Conservation (phyloP, 2,113 vertebrate species). For the Leucosticte australis region DNA sequence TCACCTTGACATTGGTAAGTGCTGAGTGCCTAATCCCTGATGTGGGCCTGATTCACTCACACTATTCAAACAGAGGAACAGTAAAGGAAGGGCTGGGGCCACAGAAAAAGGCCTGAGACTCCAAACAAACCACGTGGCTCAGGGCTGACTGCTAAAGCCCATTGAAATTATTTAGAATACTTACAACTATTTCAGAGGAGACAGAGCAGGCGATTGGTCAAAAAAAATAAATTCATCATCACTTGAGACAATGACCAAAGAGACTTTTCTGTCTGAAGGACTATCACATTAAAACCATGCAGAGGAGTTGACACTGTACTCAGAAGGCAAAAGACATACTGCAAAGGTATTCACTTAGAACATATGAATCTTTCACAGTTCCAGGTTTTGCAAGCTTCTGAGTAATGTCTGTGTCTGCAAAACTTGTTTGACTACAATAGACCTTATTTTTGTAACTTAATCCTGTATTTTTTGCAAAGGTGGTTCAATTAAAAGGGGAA, state of each 20-base stretch:
- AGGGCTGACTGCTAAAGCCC: not conserved
- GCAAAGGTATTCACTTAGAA: not conserved
- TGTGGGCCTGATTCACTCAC: not conserved
- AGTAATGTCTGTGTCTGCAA: not conserved
- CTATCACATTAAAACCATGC: not conserved
- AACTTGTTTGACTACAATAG: slow-evolving; percentile 18
- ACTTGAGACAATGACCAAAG: not conserved
- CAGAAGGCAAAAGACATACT: not conserved
- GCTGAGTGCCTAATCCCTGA: not conserved
- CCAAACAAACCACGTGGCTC: not conserved
- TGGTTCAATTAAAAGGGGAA: not conserved
- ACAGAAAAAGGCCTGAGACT: not conserved
- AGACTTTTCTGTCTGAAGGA: not conserved
- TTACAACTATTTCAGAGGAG: not conserved
- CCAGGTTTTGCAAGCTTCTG: slow-evolving; percentile 9
- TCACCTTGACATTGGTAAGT: not conserved
- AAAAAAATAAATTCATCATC: not conserved
- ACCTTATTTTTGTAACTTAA: slow-evolving; percentile 12
- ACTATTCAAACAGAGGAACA: not conserved
- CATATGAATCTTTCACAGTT: not conserved
- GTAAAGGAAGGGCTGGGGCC: not conserved
- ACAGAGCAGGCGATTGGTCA: not conserved
- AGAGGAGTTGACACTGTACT: not conserved
- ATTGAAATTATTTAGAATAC: not conserved
- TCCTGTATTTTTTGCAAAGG: not conserved